These are phyloP conservation scores for Dasypogon diadema DNA, from an alignment of 2,888 invertebrate genomes.

Conservation along the genomic window DNA sequence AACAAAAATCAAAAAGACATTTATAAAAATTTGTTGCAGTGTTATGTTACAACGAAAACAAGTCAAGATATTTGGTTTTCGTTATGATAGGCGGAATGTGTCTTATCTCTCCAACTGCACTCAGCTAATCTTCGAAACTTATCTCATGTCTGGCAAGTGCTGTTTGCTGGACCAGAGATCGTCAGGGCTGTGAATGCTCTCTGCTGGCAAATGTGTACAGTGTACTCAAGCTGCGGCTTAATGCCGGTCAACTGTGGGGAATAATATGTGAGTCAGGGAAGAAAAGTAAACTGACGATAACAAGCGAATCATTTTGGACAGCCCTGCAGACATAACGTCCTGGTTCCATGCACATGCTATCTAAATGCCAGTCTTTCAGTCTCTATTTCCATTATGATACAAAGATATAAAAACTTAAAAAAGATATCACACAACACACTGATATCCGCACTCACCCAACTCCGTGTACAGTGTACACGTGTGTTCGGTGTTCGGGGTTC, in stretches of 20 bases:
- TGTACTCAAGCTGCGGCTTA: not conserved
- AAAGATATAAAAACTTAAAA: slow-evolving; percentile 62
- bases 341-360: slow-evolving; percentile 60
- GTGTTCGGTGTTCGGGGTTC: slow-evolving; percentile 27
- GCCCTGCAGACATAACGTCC: slow-evolving; percentile 51
- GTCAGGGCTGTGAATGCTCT: slow-evolving; percentile 43
- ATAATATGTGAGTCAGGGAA: slow-evolving; percentile 6
- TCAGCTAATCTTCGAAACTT: slow-evolving; percentile 61
- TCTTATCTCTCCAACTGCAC: slow-evolving; percentile 61
- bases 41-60: slow-evolving; percentile 57
- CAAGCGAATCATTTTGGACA: slow-evolving; percentile 52
- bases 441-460: not conserved
- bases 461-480: not conserved
- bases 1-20: slow-evolving; percentile 53
- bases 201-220: not conserved
- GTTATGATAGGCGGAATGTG: slow-evolving; percentile 61
- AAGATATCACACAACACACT: slow-evolving; percentile 36
- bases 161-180: slow-evolving; percentile 57
- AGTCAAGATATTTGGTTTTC: slow-evolving; percentile 59
- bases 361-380: slow-evolving; percentile 69
- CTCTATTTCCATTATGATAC: slow-evolving; percentile 70
- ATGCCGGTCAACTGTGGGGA: not conserved
- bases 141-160: slow-evolving; percentile 61
- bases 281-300: slow-evolving; percentile 47
- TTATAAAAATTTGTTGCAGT: slow-evolving; percentile 54